Evolutionary conservation across 30 jellyfish, hydroid and myxozoan genomes (phyloP).

Genomic region (Morbakka virulenta): DNA sequence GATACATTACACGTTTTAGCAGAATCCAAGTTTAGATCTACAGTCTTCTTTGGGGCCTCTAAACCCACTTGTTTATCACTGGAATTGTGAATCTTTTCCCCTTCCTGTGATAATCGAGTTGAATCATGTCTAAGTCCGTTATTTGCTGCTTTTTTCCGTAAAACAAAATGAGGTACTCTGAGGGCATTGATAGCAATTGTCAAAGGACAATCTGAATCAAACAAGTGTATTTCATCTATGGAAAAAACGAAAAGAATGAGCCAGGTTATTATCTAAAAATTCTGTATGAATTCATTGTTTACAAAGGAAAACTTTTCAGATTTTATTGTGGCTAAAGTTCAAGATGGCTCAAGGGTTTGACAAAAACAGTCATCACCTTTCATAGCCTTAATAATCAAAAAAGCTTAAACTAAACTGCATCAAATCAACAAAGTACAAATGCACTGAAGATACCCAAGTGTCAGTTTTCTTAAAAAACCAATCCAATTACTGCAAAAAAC

Average conservation of each 20-base stretch:
- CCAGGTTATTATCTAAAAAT: not conserved
- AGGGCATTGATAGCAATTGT: constrained; percentile 85
- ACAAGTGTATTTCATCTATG: constrained; percentile 73
- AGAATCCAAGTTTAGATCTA: not conserved
- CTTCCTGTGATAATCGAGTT: constrained; percentile 5
- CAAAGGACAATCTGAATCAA: constrained; percentile 78
- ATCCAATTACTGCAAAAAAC: too few relatives aligned
- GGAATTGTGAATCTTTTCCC: not conserved
- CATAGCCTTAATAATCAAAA: too few relatives aligned
- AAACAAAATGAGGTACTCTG: constrained; percentile 84
- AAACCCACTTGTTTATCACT: not conserved
- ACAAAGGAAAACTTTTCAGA: not conserved
- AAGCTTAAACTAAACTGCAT: too few relatives aligned
- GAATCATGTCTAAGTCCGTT: not conserved
- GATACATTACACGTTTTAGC: not conserved
- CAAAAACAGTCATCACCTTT: too few relatives aligned
- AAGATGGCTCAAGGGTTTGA: too few relatives aligned
- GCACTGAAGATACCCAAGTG: too few relatives aligned
- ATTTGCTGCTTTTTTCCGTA: constrained; percentile 27
- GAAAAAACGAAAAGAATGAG: not conserved
- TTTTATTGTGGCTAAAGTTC: too few relatives aligned
- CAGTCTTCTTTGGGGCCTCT: not conserved
- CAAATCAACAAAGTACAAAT: too few relatives aligned
- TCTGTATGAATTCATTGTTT: not conserved
- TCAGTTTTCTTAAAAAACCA: too few relatives aligned